A percentile compares a stretch with the other conserved stretches of the same genome.
Evolutionary conservation across 1,140 invertebrate species (phyloP).

Genomic region (Drosophila baimaii): DNA sequence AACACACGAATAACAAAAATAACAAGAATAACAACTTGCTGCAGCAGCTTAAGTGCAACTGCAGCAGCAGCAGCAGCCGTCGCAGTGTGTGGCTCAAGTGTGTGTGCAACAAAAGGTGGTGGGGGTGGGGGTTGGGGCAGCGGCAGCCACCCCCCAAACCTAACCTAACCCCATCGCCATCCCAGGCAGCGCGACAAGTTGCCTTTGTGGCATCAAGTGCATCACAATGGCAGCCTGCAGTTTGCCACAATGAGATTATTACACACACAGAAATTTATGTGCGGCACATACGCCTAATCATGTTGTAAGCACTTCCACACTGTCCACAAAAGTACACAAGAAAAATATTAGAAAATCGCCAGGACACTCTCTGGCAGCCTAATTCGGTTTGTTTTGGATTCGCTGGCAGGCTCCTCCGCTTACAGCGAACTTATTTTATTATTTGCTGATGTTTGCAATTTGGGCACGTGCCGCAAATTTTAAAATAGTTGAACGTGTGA

Average conservation of each 20-base stretch:
- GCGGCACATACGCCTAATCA: slow-evolving; percentile 67
- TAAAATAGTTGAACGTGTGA: slow-evolving; percentile 78
- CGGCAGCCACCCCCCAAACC: slow-evolving; percentile 9
- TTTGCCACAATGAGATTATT: slow-evolving; percentile 50
- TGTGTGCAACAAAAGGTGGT: slow-evolving; percentile 18
- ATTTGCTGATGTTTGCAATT: slow-evolving; percentile 84
- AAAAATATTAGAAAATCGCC: slow-evolving; percentile 18
- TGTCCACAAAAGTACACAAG: neutral
- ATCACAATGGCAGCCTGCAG: slow-evolving; percentile 21
- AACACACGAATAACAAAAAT: slow-evolving; percentile 33
- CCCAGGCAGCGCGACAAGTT: slow-evolving; percentile 36
- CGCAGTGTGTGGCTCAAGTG: slow-evolving; percentile 50
- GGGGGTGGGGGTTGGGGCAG: neutral
- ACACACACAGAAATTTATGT: slow-evolving; percentile 40
- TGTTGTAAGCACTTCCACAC: slow-evolving; percentile 49
- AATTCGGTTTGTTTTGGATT: slow-evolving; percentile 63
- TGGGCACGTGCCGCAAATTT: slow-evolving; percentile 82
- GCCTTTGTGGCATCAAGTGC: slow-evolving; percentile 41
- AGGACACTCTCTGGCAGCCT: slow-evolving; percentile 39
- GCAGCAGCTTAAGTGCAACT: slow-evolving; percentile 65
- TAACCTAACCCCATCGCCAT: slow-evolving; percentile 5
- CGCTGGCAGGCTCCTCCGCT: slow-evolving; percentile 44
- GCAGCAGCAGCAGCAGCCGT: slow-evolving; percentile 29
- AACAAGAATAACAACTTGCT: slow-evolving; percentile 43
- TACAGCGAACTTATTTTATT: slow-evolving; percentile 83